Conservation (phyloP, 2,888 invertebrate species). For the Eudiplozoon nipponicum region DNA sequence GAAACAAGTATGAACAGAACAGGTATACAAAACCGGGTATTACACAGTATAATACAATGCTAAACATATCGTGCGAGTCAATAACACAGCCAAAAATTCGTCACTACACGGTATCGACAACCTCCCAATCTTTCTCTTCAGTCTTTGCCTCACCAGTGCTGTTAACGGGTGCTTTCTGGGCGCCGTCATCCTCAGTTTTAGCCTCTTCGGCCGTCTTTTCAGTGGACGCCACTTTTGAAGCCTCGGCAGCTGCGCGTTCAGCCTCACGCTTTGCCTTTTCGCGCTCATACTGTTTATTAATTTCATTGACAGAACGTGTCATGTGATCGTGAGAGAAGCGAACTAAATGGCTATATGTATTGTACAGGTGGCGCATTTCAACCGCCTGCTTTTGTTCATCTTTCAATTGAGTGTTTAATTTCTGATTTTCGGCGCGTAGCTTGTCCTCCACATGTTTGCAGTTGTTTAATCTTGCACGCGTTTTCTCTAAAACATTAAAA, state of each 20-base stretch:
- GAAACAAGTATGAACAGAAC: no score
- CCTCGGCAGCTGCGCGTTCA: background rate
- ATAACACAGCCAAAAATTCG: no score
- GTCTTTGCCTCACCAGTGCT: no score
- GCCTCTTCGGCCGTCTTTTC: background rate
- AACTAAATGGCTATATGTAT: background rate
- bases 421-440: background rate
- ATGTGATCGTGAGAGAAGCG: background rate
- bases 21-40: no score
- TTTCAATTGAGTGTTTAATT: background rate
- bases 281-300: background rate
- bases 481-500: constrained; percentile 2
- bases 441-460: background rate
- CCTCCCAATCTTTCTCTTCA: no score
- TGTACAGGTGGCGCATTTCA: background rate
- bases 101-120: no score
- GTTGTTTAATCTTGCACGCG: background rate
- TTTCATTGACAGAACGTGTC: background rate
- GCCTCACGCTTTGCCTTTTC: constrained; percentile 2
- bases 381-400: background rate
- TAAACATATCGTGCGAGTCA: no score
- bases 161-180: background rate
- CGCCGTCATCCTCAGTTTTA: background rate
- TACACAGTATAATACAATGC: no score
- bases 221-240: background rate